These are phyloP conservation scores for Drosophila anomelani DNA, from an alignment of 2,888 invertebrate species.

Conservation along the genomic window DNA sequence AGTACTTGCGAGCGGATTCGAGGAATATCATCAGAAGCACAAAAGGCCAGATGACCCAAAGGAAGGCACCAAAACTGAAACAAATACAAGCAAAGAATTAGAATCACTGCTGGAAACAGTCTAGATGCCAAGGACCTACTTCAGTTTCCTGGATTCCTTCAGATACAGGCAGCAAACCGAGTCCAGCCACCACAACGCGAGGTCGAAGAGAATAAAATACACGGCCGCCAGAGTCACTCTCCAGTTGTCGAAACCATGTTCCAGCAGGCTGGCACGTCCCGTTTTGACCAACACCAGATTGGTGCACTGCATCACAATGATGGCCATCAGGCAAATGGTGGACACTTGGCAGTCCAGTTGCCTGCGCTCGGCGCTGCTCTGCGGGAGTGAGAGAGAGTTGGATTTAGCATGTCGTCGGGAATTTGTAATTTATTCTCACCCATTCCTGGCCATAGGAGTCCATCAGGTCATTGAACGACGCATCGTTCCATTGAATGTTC, in stretches of 20 bases:
- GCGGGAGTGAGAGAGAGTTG: background rate
- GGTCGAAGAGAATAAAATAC: slow-evolving; percentile 34
- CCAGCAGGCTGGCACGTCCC: slow-evolving; percentile 37
- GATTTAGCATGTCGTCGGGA: background rate
- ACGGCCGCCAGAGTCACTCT: slow-evolving; percentile 23
- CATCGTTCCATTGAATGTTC: slow-evolving; percentile 38
- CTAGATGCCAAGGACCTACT: slow-evolving; percentile 40
- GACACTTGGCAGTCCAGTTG: slow-evolving; percentile 32
- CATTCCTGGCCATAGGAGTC: slow-evolving; percentile 71
- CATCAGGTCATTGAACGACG: slow-evolving; percentile 33
- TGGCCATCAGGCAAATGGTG: slow-evolving; percentile 22
- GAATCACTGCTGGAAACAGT: background rate
- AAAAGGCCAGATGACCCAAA: slow-evolving; percentile 36
- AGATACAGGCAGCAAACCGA: slow-evolving; percentile 2
- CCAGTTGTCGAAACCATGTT: slow-evolving; percentile 57
- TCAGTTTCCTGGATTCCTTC: background rate
- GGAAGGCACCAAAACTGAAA: slow-evolving; percentile 35
- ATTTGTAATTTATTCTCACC: slow-evolving; percentile 29
- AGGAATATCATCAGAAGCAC: slow-evolving; percentile 27
- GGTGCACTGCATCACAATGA: slow-evolving; percentile 52
- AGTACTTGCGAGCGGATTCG: slow-evolving; percentile 43
- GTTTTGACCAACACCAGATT: slow-evolving; percentile 58
- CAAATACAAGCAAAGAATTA: background rate
- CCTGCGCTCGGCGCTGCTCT: slow-evolving; percentile 41
- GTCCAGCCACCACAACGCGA: slow-evolving; percentile 8